These are phyloP conservation scores for Pomacea canaliculata DNA, from an alignment of 2,888 invertebrate genomes.

Conservation along the genomic window DNA sequence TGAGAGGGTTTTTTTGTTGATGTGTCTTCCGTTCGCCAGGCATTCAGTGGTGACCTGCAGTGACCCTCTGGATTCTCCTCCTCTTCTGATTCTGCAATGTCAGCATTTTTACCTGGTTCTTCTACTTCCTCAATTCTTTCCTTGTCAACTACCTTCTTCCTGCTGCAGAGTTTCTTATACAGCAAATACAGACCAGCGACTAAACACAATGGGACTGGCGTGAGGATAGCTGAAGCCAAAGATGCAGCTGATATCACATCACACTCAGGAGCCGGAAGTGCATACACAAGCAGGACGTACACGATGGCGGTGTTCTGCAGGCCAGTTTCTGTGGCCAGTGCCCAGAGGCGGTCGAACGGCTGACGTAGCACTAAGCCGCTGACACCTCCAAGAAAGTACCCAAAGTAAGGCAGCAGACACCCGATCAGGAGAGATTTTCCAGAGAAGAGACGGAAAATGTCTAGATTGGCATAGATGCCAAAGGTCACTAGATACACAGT, in stretches of 20 bases:
- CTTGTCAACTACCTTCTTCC: background rate
- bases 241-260: constrained; percentile 81
- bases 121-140: background rate
- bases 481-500: constrained; percentile 87
- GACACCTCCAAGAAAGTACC: constrained; percentile 60
- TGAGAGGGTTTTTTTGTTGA: too few species aligned
- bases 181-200: constrained; percentile 45
- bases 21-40: too few species aligned
- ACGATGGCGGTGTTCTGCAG: constrained; percentile 94
- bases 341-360: constrained; percentile 68
- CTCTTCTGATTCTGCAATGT: background rate
- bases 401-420: constrained; percentile 62
- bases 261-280: constrained; percentile 86
- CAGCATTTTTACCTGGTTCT: too few species aligned
- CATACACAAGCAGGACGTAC: constrained; percentile 86
- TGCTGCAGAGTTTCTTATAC: constrained; percentile 41
- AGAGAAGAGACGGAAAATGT: constrained; percentile 88
- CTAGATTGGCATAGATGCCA: constrained; percentile 89
- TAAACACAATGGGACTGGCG: constrained; percentile 84
- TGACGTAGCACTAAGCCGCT: constrained; percentile 51
- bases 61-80: constrained; percentile 6
- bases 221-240: constrained; percentile 84
- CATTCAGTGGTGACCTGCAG: too few species aligned
- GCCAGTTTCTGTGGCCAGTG: constrained; percentile 87
- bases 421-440: constrained; percentile 55